Conservation (phyloP, 1,140 invertebrate species). For the Conus betulinus region DNA sequence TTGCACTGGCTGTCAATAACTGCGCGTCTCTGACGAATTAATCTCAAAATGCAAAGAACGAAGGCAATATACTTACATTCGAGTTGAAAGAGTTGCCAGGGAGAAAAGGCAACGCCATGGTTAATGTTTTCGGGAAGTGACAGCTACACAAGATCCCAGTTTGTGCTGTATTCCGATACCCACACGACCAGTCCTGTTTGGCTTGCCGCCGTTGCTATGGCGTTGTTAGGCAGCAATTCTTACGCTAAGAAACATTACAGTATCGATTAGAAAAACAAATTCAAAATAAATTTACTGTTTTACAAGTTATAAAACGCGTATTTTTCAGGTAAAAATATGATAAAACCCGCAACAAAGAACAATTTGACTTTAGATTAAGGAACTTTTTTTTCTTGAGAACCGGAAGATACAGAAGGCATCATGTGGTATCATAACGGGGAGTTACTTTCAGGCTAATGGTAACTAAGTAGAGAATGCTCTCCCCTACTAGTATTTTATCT, state of each 20-base stretch:
- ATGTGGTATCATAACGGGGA: neutral
- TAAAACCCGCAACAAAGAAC: neutral
- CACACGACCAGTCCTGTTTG: conserved; percentile 33
- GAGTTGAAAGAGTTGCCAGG: conserved; percentile 71
- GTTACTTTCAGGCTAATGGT: neutral
- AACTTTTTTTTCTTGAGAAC: neutral
- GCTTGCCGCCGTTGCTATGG: conserved; percentile 43
- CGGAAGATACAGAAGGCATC: neutral
- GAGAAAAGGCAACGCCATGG: conserved; percentile 72
- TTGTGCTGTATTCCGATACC: neutral
- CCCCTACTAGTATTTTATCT: neutral
- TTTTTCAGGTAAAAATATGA: neutral
- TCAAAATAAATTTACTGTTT: no score
- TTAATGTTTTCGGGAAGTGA: conserved; percentile 19
- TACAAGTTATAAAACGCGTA: no score
- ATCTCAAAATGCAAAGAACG: neutral
- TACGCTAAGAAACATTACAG: neutral
- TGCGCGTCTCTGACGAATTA: no score
- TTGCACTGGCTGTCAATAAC: no score
- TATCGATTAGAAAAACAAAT: no score
- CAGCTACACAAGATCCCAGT: neutral
- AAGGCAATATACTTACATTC: conserved; percentile 61
- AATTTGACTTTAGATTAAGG: neutral
- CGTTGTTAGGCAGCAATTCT: conserved; percentile 22
- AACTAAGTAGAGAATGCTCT: neutral